Evolutionary conservation across 2,797 vertebrate genomes (phyloP), one percentile per base, ranked within the genome.

Genomic region (Phalloptychus januarius): DNA sequence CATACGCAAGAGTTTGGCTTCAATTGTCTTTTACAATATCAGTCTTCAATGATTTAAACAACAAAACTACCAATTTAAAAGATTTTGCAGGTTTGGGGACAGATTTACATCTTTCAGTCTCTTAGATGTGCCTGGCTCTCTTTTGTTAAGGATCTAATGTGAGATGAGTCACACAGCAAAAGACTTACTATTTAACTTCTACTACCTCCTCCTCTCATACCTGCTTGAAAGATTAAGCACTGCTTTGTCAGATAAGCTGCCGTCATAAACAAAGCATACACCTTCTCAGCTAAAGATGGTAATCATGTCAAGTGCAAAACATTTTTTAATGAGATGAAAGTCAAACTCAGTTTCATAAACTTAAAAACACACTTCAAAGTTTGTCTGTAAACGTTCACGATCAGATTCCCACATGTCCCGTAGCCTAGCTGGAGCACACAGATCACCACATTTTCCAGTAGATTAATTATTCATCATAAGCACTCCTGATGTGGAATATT

Each of bases 381-480:
- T 40, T 18, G n/a, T 15, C 72, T 67, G 69, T 75, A 33, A 73
- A 74, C 38, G 74, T 80, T 80, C 67, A 79, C 28, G 25, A 45
- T 40, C n/a, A 54, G 28, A 65, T 72, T 74, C 79, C 77, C 52
- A 28, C 25, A 80, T 71, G 77, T 88, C 85, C 79, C 86, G 79
- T 86, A 89, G 83, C 78, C 86, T 72, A 79, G 81, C 56, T 72
- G 76, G 73, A 90, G 79, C 61, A 65, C 84, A 81, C 77, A 92
- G 86, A 93, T 90, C 69, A 36, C 81, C 89, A 88, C 56, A 91
- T 89, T 91, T 93, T 92, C 77, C 76, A 71, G 74, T 46, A 65
- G 71, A 90, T 94, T 71, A 94, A 94, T 93, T 87, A 95, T 95
- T 95, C 82, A 95, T 91, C 83, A 89, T 25, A 83, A 77, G 72